These are phyloP conservation scores for Achatina immaculata DNA, from an alignment of 1,140 invertebrate genomes.

Conservation along the genomic window DNA sequence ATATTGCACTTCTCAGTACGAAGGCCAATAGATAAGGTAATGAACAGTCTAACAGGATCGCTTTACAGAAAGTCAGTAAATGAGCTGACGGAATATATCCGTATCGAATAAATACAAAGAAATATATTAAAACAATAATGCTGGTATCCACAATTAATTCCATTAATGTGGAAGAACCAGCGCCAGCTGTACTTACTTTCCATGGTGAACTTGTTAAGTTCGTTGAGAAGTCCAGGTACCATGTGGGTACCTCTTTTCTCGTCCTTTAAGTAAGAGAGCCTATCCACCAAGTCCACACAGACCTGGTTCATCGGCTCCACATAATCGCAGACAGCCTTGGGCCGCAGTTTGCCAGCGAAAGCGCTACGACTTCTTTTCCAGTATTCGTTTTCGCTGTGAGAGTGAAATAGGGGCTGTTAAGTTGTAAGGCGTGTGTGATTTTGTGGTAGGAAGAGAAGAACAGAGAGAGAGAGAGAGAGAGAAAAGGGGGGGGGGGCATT, in stretches of 20 bases:
- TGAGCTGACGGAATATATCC: no score
- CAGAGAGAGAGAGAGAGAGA: constrained; percentile 5
- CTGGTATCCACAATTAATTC: no score
- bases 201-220: constrained; percentile 56
- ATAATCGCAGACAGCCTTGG: constrained; percentile 44
- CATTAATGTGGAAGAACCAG: no score
- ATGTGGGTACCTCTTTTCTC: constrained; percentile 37
- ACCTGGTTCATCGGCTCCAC: constrained; percentile 44
- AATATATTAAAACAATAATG: no score
- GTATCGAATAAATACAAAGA: no score
- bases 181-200: constrained; percentile 59
- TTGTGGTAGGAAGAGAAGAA: not conserved
- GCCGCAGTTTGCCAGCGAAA: constrained; percentile 47
- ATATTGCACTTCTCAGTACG: no score
- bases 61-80: no score
- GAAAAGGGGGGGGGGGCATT: no score
- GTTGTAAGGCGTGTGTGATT: no score
- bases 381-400: constrained; percentile 54
- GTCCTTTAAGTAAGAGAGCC: constrained; percentile 46
- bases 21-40: no score
- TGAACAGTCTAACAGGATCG: no score
- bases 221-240: constrained; percentile 48
- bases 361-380: constrained; percentile 52
- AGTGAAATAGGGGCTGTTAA: no score
- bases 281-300: constrained; percentile 42